These are phyloP conservation scores for Phocides pigmalion DNA, from an alignment of 1,140 invertebrate genomes.

Conservation along the genomic window DNA sequence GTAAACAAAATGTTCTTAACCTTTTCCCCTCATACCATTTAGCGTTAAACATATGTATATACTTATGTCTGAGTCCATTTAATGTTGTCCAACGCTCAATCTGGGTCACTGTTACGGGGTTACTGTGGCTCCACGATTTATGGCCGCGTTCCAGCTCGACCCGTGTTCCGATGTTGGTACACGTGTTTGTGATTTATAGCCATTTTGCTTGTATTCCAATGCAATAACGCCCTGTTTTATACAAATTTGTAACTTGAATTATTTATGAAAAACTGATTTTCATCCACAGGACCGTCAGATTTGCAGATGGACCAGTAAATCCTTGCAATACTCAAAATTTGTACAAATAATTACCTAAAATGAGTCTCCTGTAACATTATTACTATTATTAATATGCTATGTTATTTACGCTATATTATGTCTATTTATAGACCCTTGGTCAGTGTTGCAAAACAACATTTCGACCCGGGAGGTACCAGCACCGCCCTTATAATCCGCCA, in stretches of 20 bases:
- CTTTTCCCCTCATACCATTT: too few species aligned
- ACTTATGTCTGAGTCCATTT: not conserved
- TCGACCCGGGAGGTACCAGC: too few species aligned
- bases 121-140: slow-evolving; percentile 23
- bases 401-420: too few species aligned
- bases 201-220: not conserved
- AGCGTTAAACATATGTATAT: not conserved
- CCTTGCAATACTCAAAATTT: too few species aligned
- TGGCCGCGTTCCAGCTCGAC: slow-evolving; percentile 1
- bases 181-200: slow-evolving; percentile 2
- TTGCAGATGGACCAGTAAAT: not conserved
- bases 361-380: too few species aligned
- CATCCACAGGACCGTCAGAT: not conserved
- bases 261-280: not conserved
- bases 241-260: not conserved
- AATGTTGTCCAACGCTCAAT: slow-evolving; percentile 18
- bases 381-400: too few species aligned
- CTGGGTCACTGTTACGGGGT: slow-evolving; percentile 29
- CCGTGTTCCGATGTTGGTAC: slow-evolving; percentile 14
- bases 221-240: not conserved
- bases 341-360: too few species aligned
- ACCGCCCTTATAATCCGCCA: too few species aligned
- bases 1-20: too few species aligned
- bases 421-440: too few species aligned
- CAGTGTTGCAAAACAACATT: too few species aligned